Conservation (phyloP, 2,113 vertebrate species). For the Rutilus rutilus region DNA sequence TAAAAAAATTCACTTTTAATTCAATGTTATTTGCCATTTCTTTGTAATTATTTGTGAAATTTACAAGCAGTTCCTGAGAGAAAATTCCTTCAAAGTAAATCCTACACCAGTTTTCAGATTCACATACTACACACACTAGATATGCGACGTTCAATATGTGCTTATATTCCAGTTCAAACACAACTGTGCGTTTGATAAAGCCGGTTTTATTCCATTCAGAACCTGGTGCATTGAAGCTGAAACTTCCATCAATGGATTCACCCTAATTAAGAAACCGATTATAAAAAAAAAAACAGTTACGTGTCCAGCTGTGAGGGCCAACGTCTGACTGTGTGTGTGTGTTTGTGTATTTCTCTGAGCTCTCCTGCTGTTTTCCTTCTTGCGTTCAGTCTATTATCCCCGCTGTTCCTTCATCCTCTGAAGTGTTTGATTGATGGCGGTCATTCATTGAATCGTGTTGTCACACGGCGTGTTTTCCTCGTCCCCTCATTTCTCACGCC, state of each 20-base stretch:
- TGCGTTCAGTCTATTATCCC: background rate
- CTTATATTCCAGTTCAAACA: background rate
- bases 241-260: background rate
- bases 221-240: background rate
- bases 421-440: slow-evolving; percentile 26
- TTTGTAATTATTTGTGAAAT: no score
- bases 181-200: background rate
- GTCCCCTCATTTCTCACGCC: background rate
- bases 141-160: no score
- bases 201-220: background rate
- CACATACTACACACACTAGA: no score
- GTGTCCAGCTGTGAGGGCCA: background rate
- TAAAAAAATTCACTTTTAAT: no score
- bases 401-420: background rate
- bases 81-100: no score
- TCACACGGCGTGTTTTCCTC: background rate
- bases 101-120: no score
- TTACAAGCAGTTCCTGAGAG: no score
- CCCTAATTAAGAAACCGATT: background rate
- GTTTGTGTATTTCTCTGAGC: background rate
- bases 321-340: background rate
- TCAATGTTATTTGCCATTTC: no score
- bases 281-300: background rate
- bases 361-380: slow-evolving; percentile 20
- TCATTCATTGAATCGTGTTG: slow-evolving; percentile 16